Conservation (phyloP, 1,140 invertebrate species). For the Drosophila sulfurigaster region DNA sequence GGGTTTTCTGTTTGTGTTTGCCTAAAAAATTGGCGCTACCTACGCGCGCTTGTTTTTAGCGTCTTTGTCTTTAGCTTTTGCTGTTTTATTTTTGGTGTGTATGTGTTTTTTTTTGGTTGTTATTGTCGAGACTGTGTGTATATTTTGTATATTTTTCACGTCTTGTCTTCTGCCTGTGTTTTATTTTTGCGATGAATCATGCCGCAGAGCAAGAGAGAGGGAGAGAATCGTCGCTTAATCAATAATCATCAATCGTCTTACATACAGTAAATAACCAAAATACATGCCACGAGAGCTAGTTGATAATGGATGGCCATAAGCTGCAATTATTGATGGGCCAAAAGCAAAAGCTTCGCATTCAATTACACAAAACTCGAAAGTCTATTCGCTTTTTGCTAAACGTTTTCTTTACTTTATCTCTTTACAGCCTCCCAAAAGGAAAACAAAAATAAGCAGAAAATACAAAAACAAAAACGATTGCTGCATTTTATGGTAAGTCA, state of each 20-base stretch:
- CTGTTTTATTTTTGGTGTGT: background rate
- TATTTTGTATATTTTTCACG: constrained; percentile 45
- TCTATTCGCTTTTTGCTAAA: constrained; percentile 3
- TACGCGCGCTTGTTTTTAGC: constrained; percentile 79
- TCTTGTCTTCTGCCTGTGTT: constrained; percentile 28
- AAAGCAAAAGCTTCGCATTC: constrained; percentile 23
- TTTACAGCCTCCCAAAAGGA: constrained; percentile 21
- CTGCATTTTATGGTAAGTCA: constrained; percentile 75
- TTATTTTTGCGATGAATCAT: constrained; percentile 65
- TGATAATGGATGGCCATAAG: constrained; percentile 75
- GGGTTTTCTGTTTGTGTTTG: constrained; percentile 58
- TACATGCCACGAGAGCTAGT: constrained; percentile 6
- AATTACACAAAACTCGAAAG: constrained; percentile 28
- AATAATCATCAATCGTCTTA: constrained; percentile 83
- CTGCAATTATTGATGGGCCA: constrained; percentile 76
- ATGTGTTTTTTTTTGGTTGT: background rate
- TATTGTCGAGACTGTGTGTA: background rate
- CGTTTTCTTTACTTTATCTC: constrained; percentile 25
- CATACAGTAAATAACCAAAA: constrained; percentile 67
- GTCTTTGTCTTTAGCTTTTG: constrained; percentile 37
- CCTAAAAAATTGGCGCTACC: constrained; percentile 78
- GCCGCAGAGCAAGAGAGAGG: constrained; percentile 17
- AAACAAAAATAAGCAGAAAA: no score
- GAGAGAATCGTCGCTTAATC: constrained; percentile 56
- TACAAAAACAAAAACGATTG: constrained; percentile 11